Conservation (phyloP, 2,797 vertebrate species). For the Pipistrellus nathusii region DNA sequence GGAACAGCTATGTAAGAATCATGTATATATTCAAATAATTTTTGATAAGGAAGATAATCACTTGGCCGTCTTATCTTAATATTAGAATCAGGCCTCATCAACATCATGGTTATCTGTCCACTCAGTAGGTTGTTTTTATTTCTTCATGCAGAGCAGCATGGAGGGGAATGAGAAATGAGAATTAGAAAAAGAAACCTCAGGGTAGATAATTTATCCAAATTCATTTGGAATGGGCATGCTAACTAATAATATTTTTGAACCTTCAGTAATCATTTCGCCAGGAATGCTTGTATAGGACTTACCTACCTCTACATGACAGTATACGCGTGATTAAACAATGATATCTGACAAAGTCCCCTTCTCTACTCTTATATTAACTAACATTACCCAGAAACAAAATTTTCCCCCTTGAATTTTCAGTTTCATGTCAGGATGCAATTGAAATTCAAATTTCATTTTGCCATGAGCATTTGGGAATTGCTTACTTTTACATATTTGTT, state of each 20-base stretch:
- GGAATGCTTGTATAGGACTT: not conserved
- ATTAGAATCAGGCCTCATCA: not conserved
- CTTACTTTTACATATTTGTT: constrained; percentile 9
- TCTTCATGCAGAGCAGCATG: not conserved
- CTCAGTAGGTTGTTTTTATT: not conserved
- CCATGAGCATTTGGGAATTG: not conserved
- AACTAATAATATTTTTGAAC: constrained; percentile 23
- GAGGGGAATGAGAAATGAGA: not conserved
- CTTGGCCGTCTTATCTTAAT: not conserved
- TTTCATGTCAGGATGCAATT: constrained; percentile 51
- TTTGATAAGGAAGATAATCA: not conserved
- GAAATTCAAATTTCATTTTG: constrained; percentile 60
- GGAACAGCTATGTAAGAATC: not conserved
- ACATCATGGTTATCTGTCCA: not conserved
- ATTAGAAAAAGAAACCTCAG: constrained; percentile 2
- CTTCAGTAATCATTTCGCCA: not conserved
- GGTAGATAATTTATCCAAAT: not conserved
- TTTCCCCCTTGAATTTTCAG: constrained; percentile 50
- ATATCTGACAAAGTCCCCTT: not conserved
- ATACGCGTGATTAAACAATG: not conserved
- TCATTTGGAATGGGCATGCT: not conserved
- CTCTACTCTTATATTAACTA: constrained; percentile 62
- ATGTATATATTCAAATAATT: not conserved
- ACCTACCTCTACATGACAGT: not conserved
- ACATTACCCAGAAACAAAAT: constrained; percentile 73